These are phyloP conservation scores for Paracentrotus lividus DNA, from an alignment of 53 echinoderm and acorn worm genomes.

Conservation along the genomic window DNA sequence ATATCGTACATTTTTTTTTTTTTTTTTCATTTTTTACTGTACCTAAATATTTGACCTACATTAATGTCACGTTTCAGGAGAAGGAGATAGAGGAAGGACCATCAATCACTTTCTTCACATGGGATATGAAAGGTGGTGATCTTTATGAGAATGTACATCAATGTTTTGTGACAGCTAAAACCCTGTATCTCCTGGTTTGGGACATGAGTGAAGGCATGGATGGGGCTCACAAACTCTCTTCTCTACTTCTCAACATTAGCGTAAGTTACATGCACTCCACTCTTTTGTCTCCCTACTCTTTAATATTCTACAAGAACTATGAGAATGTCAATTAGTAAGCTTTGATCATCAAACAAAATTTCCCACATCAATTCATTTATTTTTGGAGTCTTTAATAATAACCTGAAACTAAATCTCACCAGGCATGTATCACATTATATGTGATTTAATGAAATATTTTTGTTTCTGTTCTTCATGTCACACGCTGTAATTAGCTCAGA, in stretches of 20 bases:
- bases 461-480: too few relatives aligned
- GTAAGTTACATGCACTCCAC: constrained; percentile 24
- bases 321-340: too few relatives aligned
- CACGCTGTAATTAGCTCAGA: too few relatives aligned
- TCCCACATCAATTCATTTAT: too few relatives aligned
- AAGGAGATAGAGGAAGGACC: constrained; percentile 56
- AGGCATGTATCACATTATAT: too few relatives aligned
- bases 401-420: too few relatives aligned
- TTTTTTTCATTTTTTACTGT: too few relatives aligned
- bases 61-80: constrained; percentile 2
- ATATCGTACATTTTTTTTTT: too few relatives aligned
- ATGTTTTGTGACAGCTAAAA: constrained; percentile 81
- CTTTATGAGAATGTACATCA: constrained; percentile 81
- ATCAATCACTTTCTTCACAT: constrained; percentile 76
- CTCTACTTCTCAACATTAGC: constrained; percentile 82
- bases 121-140: constrained; percentile 90
- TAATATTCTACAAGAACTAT: too few relatives aligned
- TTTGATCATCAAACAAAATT: too few relatives aligned
- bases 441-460: too few relatives aligned
- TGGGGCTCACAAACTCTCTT: constrained; percentile 79
- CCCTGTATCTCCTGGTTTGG: constrained; percentile 86
- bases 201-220: constrained; percentile 77
- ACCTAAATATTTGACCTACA: background rate
- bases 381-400: too few relatives aligned
- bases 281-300: background rate